Evolutionary conservation across 2,113 vertebrate genomes (phyloP).

Genomic region (Lynx canadensis): DNA sequence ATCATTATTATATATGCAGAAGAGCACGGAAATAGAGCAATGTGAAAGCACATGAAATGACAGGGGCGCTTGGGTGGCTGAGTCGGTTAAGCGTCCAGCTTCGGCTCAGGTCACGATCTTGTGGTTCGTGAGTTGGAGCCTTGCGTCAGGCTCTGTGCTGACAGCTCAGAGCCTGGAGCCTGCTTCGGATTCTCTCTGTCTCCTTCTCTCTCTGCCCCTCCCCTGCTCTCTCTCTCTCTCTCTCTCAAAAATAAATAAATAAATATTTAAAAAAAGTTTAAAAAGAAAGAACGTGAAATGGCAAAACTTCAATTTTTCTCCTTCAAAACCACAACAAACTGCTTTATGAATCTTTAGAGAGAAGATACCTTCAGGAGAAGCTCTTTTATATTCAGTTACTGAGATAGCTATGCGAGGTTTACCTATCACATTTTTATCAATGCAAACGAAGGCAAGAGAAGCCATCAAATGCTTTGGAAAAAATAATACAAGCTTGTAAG

Average conservation of each 20-base stretch:
- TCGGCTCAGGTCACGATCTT: too few species aligned
- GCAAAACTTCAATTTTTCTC: background rate
- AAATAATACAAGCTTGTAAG: background rate
- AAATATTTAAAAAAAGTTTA: too few species aligned
- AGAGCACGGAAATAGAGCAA: background rate
- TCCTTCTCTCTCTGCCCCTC: too few species aligned
- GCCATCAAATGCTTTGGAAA: background rate
- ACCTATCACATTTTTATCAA: background rate
- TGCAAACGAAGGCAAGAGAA: background rate
- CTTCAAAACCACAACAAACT: background rate
- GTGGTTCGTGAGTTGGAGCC: too few species aligned
- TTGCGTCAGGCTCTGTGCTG: too few species aligned
- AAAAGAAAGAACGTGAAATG: background rate
- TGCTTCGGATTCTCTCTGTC: too few species aligned
- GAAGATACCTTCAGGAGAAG: background rate
- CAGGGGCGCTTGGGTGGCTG: too few species aligned
- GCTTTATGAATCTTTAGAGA: background rate
- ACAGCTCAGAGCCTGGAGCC: too few species aligned
- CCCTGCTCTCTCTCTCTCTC: too few species aligned
- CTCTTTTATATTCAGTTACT: background rate
- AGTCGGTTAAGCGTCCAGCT: too few species aligned
- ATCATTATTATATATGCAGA: background rate
- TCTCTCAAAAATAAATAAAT: too few species aligned
- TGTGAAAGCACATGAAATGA: background rate
- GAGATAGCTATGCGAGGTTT: background rate